Evolutionary conservation across 1,140 invertebrate species (phyloP).

Genomic region (Hetaerina americana): DNA sequence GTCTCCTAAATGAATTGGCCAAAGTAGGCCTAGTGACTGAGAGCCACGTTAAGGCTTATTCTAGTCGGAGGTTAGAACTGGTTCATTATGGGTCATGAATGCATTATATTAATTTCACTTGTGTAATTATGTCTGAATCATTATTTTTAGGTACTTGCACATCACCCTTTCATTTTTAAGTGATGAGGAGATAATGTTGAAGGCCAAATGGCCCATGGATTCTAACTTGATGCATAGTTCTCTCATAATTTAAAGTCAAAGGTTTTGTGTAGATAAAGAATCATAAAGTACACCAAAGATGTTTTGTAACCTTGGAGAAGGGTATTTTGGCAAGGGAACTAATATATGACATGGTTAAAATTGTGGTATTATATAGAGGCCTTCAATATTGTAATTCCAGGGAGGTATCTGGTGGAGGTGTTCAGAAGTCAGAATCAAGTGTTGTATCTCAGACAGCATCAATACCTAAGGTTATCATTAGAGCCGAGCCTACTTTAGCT

Average conservation of each 20-base stretch:
- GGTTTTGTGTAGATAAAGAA: too few species aligned
- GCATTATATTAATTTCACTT: constrained; percentile 9
- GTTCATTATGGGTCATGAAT: too few species aligned
- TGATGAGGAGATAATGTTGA: background rate
- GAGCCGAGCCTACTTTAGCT: constrained; percentile 73
- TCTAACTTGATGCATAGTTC: too few species aligned
- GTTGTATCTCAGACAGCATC: constrained; percentile 33
- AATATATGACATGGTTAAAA: background rate
- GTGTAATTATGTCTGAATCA: background rate
- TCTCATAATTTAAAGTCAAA: too few species aligned
- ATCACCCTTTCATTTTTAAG: background rate
- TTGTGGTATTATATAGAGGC: background rate
- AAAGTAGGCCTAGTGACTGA: constrained; percentile 70
- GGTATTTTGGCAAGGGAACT: too few species aligned
- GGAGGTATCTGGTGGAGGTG: constrained; percentile 28
- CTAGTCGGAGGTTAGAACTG: constrained; percentile 43
- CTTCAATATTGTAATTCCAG: constrained; percentile 20
- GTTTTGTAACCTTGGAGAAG: too few species aligned
- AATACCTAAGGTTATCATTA: constrained; percentile 64
- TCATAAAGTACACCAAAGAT: too few species aligned
- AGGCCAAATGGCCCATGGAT: too few species aligned
- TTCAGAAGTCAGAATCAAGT: constrained; percentile 49
- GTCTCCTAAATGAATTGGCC: constrained; percentile 65
- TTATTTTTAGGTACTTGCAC: background rate
- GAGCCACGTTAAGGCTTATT: constrained; percentile 54